phyloP scores from a whole-genome alignment of 2,888 invertebrate species.

The Cynaeus angustus region DNA sequence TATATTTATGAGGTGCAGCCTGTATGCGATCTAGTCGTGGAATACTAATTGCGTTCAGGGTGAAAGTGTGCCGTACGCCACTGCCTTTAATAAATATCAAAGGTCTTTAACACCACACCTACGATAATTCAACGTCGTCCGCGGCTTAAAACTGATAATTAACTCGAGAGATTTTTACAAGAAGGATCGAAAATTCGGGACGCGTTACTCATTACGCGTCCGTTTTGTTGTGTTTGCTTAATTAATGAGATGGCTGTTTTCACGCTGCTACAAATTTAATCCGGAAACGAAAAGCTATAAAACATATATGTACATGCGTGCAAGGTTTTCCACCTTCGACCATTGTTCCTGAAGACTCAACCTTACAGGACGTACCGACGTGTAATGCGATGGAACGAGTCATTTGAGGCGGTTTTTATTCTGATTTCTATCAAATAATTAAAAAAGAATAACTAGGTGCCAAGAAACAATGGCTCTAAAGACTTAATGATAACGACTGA shows the following conservation, averaged over 20 bases:
- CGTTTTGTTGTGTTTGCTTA: not conserved
- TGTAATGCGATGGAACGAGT: conserved; percentile 1
- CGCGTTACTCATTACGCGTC: too few species aligned
- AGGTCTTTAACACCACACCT: conserved; percentile 45
- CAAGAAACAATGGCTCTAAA: not conserved
- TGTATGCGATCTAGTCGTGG: conserved; percentile 36
- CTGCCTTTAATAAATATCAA: conserved; percentile 42
- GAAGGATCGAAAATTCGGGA: not conserved
- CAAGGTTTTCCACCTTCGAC: not conserved
- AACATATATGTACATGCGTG: conserved; percentile 4
- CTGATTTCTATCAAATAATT: conserved; percentile 1
- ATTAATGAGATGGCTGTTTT: conserved; percentile 1
- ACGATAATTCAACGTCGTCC: conserved; percentile 41
- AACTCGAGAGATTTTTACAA: conserved; percentile 8
- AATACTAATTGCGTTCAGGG: conserved; percentile 40
- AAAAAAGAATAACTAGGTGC: not conserved
- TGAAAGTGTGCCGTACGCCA: conserved; percentile 46
- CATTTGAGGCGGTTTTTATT: not conserved
- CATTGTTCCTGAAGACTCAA: not conserved
- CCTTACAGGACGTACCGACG: not conserved
- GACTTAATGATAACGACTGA: not conserved
- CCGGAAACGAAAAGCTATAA: conserved; percentile 4
- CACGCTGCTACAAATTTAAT: conserved; percentile 2
- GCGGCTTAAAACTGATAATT: conserved; percentile 37
- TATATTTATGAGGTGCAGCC: conserved; percentile 38